Base-by-base conservation (phyloP, 2,888 invertebrate species). In the Aphodius sticticus region DNA sequence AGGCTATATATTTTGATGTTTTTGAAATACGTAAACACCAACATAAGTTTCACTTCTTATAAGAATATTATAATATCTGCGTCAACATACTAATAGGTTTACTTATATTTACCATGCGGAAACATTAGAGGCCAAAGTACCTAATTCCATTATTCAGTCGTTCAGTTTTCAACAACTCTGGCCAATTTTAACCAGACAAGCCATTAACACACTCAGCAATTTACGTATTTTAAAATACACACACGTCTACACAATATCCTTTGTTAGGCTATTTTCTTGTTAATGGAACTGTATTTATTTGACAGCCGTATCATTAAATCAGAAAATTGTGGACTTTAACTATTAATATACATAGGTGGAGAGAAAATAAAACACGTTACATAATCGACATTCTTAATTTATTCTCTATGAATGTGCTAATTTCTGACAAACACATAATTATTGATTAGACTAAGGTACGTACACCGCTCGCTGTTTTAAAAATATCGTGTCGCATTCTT, bases 401-500 rank as follows among this genome's bases (percentile, higher is more conserved):
- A 53, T 53, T 53, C 53, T 12, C 53, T 53, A 53, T 9, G 12
- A 53, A 53, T 53, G 53, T 53, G 53, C 53, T 53, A 53, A 53
- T 53, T 53, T 53, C 12, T 53, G 53, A 53, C 53, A 53, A 53
- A 53, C 53, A 53, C 53, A 53, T 53, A 12, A 26, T 53, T 53
- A 53, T 53, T 53, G 53, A 53, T 53, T 53, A 53, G 53, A 53
- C 12, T 7, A 9, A 53, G 53, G 53, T 53, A 53, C 53, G 7
- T 53, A 53, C 53, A 53, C 53, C 53, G 53, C 53, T 53, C 38
- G 53, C 53, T 53, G 53, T 53, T 53, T 53, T 53, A 53, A 53
- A 53, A 53, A 53, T 53, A 53, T 53, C 53, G 53, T 53, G 53
- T 53, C 53, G 53, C 53, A 53, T 53, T 53, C 53, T 53, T 53